Evolutionary conservation across 2,113 vertebrate species (phyloP), one percentile per base, ranked within the genome.

Genomic region (Motacilla alba): DNA sequence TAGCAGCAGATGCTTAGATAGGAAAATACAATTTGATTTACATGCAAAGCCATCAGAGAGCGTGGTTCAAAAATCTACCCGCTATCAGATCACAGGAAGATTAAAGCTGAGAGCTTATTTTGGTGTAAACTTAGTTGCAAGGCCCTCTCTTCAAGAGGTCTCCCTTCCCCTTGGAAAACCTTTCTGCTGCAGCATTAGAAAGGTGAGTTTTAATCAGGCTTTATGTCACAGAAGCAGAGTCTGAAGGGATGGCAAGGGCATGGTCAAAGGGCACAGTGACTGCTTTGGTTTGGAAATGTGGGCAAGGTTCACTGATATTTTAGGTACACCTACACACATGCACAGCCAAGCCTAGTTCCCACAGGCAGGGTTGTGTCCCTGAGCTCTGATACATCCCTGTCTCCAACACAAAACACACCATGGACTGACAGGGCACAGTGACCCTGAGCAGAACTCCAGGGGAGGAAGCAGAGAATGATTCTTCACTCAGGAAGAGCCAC

Each of bases 1-100:
- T 62, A 91, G 93, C 47, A 91, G 91, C 91, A 91, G 78, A 87
- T 91, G 81, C 84, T 95, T 66, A 76, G 74, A 78, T 37, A 62
- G 50, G 87, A 39, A 89, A 95, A 95, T 53, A 79, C 6, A 13
- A 62, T 87, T 95, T 39, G 73, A 52, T 94, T 62, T 87, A 52
- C 5, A 4, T 58, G 84, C 84, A 72, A 95, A 91, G 23, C 39
- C 53, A 79, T 68, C 87, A 50, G 15, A 21, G 31, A 53, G 35
- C 0, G 10, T 18, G 35, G 75, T 53, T 90, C 72, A 70, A 86
- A 90, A 93, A 83, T 39, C 63, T 47, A 67, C 59, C 47, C 0
- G 1, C n/a, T 27, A 43, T 27, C 44, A 76, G 37, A 89, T 75
- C 26, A 73, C 31, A 76, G 77, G 33, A 77, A 46, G 56, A 86